Conservation (phyloP, 2,113 vertebrate genomes). For the Neogobius melanostomus region DNA sequence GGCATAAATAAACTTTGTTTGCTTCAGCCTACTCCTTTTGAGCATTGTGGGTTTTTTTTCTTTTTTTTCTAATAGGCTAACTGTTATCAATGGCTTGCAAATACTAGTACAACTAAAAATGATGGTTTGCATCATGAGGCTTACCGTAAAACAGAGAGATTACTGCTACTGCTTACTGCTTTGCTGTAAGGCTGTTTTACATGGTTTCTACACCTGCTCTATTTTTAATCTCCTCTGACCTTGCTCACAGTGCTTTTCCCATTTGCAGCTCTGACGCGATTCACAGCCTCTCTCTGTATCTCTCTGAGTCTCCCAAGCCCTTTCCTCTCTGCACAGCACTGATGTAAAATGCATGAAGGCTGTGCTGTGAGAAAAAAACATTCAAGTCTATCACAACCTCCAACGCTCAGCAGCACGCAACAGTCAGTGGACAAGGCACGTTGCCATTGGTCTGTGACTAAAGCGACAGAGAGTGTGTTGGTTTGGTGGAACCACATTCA, state of each 20-base stretch:
- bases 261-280: constrained; percentile 10
- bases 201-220: constrained; percentile 15
- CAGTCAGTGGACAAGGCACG: constrained; percentile 23
- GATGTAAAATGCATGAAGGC: constrained; percentile 56
- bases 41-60: too few species aligned
- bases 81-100: too few species aligned
- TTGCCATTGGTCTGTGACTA: constrained; percentile 10
- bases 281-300: constrained; percentile 9
- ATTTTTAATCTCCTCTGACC: constrained; percentile 48
- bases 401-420: constrained; percentile 19
- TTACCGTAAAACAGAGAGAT: too few species aligned
- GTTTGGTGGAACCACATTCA: too few species aligned
- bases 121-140: too few species aligned
- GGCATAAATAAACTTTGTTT: too few species aligned
- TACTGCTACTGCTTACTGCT: neutral
- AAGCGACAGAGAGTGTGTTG: neutral
- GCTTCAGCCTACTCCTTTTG: too few species aligned
- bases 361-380: constrained; percentile 13
- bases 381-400: constrained; percentile 30
- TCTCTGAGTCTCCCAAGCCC: neutral
- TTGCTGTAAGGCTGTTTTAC: constrained; percentile 21
- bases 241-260: constrained; percentile 31
- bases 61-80: too few species aligned
- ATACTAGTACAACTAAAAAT: too few species aligned
- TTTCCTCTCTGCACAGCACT: constrained; percentile 3